Conservation (phyloP, 2,797 vertebrate genomes). For the Xerus rutilus region DNA sequence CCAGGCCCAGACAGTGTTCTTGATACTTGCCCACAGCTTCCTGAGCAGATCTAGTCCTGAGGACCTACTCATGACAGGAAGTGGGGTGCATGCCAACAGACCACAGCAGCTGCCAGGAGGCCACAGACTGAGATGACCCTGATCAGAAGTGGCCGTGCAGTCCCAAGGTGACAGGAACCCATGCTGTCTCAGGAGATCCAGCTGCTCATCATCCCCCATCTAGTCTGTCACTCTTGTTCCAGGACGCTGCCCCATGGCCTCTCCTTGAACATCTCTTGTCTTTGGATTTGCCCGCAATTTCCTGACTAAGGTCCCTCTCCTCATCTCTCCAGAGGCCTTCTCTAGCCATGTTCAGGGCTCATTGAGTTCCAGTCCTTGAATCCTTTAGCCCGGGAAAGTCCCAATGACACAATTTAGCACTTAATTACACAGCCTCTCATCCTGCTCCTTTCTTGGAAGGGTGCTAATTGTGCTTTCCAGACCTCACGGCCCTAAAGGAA, state of each 20-base stretch:
- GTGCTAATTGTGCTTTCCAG: not conserved
- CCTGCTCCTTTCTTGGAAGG: conserved; percentile 30
- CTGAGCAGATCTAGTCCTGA: not conserved
- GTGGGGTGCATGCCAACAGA: rapidly evolving
- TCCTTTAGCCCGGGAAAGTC: not conserved
- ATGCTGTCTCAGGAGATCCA: not conserved
- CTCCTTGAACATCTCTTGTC: not conserved
- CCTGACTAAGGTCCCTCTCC: not conserved
- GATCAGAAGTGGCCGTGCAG: not conserved
- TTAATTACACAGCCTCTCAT: conserved; percentile 40
- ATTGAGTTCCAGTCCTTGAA: not conserved
- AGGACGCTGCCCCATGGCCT: not conserved
- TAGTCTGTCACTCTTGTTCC: rapidly evolving
- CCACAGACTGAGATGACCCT: not conserved
- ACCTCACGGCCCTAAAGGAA: not conserved
- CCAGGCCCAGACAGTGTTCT: not conserved
- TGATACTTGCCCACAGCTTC: not conserved
- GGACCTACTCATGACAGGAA: not conserved
- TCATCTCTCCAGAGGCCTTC: not conserved
- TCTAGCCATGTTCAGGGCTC: conserved; percentile 18
- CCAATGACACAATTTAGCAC: not conserved
- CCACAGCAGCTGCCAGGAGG: not conserved
- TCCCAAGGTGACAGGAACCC: not conserved
- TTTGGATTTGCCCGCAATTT: not conserved
- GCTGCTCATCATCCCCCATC: rapidly evolving